Conservation (phyloP, 2,113 vertebrate genomes). For the Trematocara nigrifrons region DNA sequence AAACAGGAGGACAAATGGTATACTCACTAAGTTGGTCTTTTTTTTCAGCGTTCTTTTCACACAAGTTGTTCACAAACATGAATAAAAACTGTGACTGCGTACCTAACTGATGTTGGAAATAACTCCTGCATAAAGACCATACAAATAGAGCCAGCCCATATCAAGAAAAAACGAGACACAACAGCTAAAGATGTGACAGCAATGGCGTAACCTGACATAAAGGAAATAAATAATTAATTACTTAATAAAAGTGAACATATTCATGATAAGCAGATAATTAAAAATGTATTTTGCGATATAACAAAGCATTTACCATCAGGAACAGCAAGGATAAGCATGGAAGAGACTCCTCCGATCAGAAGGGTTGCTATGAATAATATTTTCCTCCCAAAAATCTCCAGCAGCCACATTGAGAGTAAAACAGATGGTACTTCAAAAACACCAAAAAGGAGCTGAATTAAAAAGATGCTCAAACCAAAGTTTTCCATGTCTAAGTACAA, state of each 20-base stretch:
- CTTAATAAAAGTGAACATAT: background rate
- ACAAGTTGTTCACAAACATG: background rate
- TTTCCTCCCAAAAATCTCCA: slow-evolving; percentile 51
- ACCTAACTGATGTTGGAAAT: slow-evolving; percentile 57
- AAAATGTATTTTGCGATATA: background rate
- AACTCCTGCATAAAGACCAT: slow-evolving; percentile 51
- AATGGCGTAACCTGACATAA: background rate
- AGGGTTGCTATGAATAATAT: background rate
- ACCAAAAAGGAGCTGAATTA: slow-evolving; percentile 14
- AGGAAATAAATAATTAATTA: background rate
- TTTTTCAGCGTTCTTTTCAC: background rate
- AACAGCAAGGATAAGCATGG: slow-evolving; percentile 27
- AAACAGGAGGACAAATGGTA: accelerated
- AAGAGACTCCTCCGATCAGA: background rate
- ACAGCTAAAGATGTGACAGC: slow-evolving; percentile 21
- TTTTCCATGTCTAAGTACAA: slow-evolving; percentile 27
- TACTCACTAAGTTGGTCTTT: background rate
- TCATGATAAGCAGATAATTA: background rate
- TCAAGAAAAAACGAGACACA: slow-evolving; percentile 27
- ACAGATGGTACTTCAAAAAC: slow-evolving; percentile 22
- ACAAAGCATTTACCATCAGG: slow-evolving; percentile 36
- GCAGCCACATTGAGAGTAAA: slow-evolving; percentile 44
- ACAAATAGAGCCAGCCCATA: background rate
- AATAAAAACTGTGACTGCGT: background rate
- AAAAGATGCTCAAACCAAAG: background rate